phyloP scores from a whole-genome alignment of 2,797 vertebrate genomes.

The Danio albolineatus region DNA sequence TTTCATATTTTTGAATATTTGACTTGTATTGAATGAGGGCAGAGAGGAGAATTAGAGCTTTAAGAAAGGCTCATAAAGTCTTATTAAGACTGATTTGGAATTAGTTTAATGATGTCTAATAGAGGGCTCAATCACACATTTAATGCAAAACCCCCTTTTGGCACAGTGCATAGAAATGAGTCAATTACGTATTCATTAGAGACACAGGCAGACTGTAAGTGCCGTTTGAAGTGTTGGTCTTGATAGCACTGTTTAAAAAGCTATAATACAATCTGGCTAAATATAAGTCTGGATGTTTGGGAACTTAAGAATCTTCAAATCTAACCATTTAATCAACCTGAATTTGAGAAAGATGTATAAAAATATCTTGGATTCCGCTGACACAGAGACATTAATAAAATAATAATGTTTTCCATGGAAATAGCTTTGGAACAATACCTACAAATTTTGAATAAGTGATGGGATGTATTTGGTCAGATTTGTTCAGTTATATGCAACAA shows the following conservation, averaged over 20 bases:
- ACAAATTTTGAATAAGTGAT: background rate
- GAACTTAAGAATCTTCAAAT: background rate
- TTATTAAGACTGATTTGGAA: slow-evolving; percentile 93
- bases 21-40: slow-evolving; percentile 98
- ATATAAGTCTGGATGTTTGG: slow-evolving; percentile 72
- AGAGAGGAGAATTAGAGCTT: slow-evolving; percentile 86
- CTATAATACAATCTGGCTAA: slow-evolving; percentile 69
- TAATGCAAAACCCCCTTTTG: slow-evolving; percentile 98
- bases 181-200: slow-evolving; percentile 99
- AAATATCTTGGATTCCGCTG: too few species aligned
- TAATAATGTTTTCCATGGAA: background rate
- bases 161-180: slow-evolving; percentile 99
- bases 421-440: background rate
- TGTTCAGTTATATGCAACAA: background rate
- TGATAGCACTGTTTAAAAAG: slow-evolving; percentile 79
- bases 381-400: slow-evolving; percentile 81
- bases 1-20: slow-evolving; percentile 99
- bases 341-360: too few species aligned
- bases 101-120: slow-evolving; percentile 99
- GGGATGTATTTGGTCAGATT: background rate
- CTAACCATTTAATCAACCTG: too few species aligned
- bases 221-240: slow-evolving; percentile 73
- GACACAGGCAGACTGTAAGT: slow-evolving; percentile 83
- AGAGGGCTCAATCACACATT: slow-evolving; percentile 99
- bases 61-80: slow-evolving; percentile 99